Conservation (phyloP, 1,140 invertebrate species). For the Samia ricini region DNA sequence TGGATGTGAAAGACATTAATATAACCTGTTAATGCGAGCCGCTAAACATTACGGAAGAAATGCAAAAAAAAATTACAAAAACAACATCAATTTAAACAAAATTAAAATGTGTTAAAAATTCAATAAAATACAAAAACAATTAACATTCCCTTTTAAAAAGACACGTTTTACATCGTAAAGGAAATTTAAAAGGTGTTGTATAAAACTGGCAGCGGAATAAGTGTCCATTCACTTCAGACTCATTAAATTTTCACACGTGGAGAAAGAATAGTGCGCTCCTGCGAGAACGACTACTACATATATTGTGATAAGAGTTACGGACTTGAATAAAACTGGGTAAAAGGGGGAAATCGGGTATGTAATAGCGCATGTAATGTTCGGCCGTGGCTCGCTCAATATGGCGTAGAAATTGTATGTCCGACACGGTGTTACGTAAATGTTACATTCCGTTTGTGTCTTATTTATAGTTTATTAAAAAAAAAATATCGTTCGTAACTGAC, state of each 20-base stretch:
- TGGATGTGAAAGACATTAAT: too few species aligned
- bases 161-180: neutral
- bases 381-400: slow-evolving; percentile 2
- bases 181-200: neutral
- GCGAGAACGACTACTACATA: neutral
- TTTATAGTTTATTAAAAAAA: neutral
- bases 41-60: too few species aligned
- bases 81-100: too few species aligned
- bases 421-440: neutral
- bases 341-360: slow-evolving; percentile 8
- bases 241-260: slow-evolving; percentile 27
- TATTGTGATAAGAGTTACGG: slow-evolving; percentile 1
- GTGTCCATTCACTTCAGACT: slow-evolving; percentile 17
- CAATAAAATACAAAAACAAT: neutral
- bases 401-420: slow-evolving; percentile 2
- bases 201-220: slow-evolving; percentile 9
- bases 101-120: neutral
- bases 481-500: neutral
- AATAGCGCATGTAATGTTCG: slow-evolving; percentile 10
- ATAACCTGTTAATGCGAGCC: too few species aligned
- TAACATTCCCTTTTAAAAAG: neutral
- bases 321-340: slow-evolving; percentile 15
- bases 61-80: too few species aligned
- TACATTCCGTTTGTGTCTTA: neutral
- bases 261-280: slow-evolving; percentile 14